Conservation (phyloP, 2,113 vertebrate genomes). For the Pluvialis apricaria region DNA sequence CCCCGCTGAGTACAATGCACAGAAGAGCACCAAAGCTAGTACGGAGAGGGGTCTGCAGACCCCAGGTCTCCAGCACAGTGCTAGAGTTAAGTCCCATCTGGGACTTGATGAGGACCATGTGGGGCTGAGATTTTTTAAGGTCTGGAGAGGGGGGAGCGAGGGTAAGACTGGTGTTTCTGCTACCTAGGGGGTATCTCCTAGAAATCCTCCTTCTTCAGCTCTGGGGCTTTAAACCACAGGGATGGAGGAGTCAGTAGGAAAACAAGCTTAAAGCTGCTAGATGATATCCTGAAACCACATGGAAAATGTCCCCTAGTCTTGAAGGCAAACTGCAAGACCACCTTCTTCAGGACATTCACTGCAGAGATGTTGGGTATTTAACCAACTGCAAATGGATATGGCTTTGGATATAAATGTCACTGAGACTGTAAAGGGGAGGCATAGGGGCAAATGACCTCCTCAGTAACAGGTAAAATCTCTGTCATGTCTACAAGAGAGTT, state of each 20-base stretch:
- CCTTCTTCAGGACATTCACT: not conserved
- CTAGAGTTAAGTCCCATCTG: not conserved
- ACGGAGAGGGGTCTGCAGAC: not conserved
- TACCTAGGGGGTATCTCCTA: not conserved
- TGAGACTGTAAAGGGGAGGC: not conserved
- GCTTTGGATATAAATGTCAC: not conserved
- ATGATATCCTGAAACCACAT: not conserved
- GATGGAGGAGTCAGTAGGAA: not conserved
- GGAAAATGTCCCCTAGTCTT: not conserved
- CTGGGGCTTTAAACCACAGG: not conserved
- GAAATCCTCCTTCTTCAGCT: not conserved
- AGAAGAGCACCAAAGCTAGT: not conserved
- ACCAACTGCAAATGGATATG: not conserved
- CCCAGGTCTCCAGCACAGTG: not conserved
- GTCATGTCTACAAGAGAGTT: not conserved
- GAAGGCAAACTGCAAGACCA: not conserved
- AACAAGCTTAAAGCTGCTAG: not conserved
- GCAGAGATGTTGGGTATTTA: not conserved
- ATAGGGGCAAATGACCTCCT: not conserved
- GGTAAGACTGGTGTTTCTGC: not conserved
- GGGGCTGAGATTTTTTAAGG: not conserved
- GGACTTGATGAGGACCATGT: accelerated
- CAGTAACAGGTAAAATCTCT: not conserved
- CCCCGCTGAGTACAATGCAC: accelerated
- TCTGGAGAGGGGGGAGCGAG: not conserved